Conservation (phyloP, 2,797 vertebrate species). For the Lutra lutra region DNA sequence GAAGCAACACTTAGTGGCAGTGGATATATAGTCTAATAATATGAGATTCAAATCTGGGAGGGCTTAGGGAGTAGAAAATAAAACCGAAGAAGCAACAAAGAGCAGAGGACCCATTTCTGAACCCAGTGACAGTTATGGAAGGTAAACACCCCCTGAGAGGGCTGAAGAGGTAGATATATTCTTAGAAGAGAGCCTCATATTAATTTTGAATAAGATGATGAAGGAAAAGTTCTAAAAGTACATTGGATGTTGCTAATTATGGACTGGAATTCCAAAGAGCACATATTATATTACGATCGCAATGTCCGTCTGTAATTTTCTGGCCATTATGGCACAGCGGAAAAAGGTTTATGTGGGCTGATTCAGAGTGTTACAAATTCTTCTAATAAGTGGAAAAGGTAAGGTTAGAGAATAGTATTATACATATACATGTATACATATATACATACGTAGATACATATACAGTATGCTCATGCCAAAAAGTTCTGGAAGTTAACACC, state of each 20-base stretch:
- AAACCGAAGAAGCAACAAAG: neutral
- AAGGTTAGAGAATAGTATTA: neutral
- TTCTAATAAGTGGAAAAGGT: neutral
- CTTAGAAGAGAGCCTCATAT: neutral
- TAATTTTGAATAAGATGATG: neutral
- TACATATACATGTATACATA: neutral
- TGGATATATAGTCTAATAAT: neutral
- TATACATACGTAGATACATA: neutral
- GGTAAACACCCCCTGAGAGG: neutral
- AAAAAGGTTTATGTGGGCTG: neutral
- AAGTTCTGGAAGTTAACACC: neutral
- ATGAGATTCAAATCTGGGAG: neutral
- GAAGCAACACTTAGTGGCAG: neutral
- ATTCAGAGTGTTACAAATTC: neutral
- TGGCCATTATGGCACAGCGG: neutral
- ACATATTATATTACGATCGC: neutral
- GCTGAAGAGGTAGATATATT: neutral
- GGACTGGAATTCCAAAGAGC: neutral
- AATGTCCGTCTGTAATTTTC: neutral
- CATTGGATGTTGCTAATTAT: neutral
- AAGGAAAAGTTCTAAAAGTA: neutral
- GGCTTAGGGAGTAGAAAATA: neutral
- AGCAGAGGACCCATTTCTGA: neutral
- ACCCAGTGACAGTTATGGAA: neutral
- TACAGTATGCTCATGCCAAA: neutral